Percentiles rank a stretch among this genome's conserved stretches.
Evolutionary conservation across 2,888 invertebrate species (phyloP).

Genomic region (Chrysolina haemoptera): DNA sequence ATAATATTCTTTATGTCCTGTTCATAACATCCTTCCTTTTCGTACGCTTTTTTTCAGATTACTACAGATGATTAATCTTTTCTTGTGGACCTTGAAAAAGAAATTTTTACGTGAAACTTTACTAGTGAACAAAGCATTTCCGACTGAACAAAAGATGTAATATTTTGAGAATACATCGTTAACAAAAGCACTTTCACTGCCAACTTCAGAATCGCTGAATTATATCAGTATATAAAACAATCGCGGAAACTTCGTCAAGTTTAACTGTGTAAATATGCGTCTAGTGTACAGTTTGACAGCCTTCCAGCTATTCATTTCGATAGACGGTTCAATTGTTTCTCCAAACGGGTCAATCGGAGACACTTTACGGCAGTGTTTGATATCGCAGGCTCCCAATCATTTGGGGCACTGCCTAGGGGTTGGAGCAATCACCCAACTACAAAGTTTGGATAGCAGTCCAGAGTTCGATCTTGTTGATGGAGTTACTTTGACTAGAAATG

Average conservation of each 20-base stretch:
- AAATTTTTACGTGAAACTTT: slow-evolving; percentile 16
- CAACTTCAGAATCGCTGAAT: slow-evolving; percentile 57
- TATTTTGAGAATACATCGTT: slow-evolving; percentile 50
- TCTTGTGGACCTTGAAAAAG: background rate
- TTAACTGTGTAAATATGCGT: slow-evolving; percentile 55
- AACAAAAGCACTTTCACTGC: slow-evolving; percentile 61
- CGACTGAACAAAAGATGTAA: slow-evolving; percentile 51
- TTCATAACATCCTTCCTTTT: no score
- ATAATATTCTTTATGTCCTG: no score
- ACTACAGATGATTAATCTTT: no score
- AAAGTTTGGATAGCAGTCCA: slow-evolving; percentile 77
- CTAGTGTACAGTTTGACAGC: slow-evolving; percentile 30
- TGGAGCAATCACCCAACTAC: slow-evolving; percentile 78
- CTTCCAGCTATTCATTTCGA: slow-evolving; percentile 27
- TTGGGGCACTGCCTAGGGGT: slow-evolving; percentile 79
- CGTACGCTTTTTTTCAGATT: no score
- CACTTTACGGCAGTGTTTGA: slow-evolving; percentile 69
- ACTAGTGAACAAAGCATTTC: slow-evolving; percentile 38
- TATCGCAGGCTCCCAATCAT: slow-evolving; percentile 68
- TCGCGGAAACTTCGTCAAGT: slow-evolving; percentile 51
- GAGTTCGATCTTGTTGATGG: slow-evolving; percentile 78
- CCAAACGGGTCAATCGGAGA: slow-evolving; percentile 36
- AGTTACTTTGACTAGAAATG: slow-evolving; percentile 77
- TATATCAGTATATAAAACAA: slow-evolving; percentile 60
- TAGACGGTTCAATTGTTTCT: slow-evolving; percentile 5